Percentiles rank a stretch among this genome's conserved stretches.
phyloP scores from a whole-genome alignment of 2,888 invertebrate species.

The Andrena hattorfiana region DNA sequence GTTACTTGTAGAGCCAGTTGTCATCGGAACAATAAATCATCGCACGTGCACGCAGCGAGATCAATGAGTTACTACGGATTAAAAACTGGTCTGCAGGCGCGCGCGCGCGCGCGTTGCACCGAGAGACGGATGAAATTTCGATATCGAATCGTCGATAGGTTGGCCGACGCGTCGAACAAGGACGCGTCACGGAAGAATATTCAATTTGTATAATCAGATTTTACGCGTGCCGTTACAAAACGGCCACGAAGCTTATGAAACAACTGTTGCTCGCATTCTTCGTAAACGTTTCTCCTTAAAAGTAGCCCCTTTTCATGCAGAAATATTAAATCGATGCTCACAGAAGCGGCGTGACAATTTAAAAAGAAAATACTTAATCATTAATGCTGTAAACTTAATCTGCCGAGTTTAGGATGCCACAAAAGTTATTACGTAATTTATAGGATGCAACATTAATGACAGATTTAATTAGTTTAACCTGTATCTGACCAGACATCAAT shows the following conservation, averaged over 20 bases:
- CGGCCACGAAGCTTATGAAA: conserved; percentile 39
- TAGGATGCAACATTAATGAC: no score
- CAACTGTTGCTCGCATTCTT: conserved; percentile 48
- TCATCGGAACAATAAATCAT: background rate
- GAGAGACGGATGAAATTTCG: conserved; percentile 20
- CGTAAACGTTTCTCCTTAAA: conserved; percentile 30
- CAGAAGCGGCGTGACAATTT: background rate
- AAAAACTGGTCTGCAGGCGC: conserved; percentile 7
- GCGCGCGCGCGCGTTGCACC: background rate
- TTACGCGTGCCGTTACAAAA: conserved; percentile 54
- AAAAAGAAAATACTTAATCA: background rate
- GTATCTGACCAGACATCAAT: no score
- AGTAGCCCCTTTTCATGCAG: background rate
- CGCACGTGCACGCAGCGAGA: background rate
- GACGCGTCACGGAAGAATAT: conserved; percentile 34
- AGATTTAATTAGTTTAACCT: no score
- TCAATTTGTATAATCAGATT: conserved; percentile 57
- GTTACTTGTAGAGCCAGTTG: background rate
- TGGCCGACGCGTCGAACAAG: conserved; percentile 26
- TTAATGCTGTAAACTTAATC: no score
- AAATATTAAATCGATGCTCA: background rate
- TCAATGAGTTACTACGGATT: conserved; percentile 2
- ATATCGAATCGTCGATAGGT: conserved; percentile 13
- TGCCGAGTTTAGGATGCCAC: no score
- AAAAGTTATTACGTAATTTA: no score